phyloP scores from a whole-genome alignment of 2,888 invertebrate genomes.

The Dynastes hyllus region DNA sequence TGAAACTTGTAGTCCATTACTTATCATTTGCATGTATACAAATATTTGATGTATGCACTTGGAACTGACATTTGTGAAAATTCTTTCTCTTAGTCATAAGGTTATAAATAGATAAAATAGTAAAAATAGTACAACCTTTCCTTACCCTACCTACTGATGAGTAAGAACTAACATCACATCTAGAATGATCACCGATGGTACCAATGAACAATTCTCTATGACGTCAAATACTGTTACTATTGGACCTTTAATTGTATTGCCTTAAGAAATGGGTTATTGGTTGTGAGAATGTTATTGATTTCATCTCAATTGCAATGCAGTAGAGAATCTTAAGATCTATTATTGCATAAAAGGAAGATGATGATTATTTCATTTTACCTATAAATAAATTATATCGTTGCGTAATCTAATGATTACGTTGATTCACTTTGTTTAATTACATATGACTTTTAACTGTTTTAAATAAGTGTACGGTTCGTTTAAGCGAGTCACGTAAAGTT shows the following conservation, averaged over 20 bases:
- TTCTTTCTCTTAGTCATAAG: too few species aligned
- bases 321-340: background rate
- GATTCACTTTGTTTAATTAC: conserved; percentile 16
- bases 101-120: too few species aligned
- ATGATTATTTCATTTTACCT: background rate
- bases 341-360: background rate
- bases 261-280: background rate
- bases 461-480: background rate
- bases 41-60: too few species aligned
- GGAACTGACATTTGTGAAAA: too few species aligned
- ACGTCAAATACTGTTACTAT: background rate
- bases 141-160: too few species aligned
- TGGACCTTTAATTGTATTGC: background rate
- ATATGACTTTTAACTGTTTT: background rate
- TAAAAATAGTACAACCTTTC: too few species aligned
- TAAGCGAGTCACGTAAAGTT: background rate
- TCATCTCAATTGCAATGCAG: background rate
- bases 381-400: background rate
- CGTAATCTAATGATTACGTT: background rate
- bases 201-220: too few species aligned
- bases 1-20: too few species aligned
- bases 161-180: too few species aligned
- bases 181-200: too few species aligned
- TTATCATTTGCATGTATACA: too few species aligned
- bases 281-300: background rate